phyloP scores from a whole-genome alignment of 1,140 invertebrate species.

The Drosophila nannoptera region DNA sequence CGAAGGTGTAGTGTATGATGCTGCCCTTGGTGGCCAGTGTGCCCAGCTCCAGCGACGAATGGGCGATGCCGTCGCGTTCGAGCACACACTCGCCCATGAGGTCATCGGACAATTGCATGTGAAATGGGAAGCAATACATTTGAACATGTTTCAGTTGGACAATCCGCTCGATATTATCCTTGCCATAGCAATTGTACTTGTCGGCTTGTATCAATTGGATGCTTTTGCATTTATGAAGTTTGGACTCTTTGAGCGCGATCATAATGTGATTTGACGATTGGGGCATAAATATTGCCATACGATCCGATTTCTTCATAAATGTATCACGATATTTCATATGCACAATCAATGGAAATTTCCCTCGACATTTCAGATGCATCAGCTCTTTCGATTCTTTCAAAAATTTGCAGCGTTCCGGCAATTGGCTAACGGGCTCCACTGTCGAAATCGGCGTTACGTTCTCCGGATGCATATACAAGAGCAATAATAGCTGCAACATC shows the following conservation, averaged over 20 bases:
- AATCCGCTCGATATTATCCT: background rate
- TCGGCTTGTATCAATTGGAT: conserved; percentile 24
- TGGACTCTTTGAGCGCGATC: conserved; percentile 42
- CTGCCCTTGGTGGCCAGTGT: conserved; percentile 18
- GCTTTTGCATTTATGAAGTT: conserved; percentile 26
- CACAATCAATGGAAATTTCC: conserved; percentile 35
- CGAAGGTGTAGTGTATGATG: conserved; percentile 50
- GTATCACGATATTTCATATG: conserved; percentile 56
- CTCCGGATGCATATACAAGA: background rate
- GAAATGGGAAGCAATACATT: conserved; percentile 64
- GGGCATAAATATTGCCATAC: conserved; percentile 43
- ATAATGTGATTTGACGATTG: conserved; percentile 22
- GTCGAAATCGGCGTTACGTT: background rate
- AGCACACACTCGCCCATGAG: conserved; percentile 44
- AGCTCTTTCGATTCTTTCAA: conserved; percentile 2
- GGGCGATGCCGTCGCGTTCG: background rate
- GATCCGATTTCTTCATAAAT: conserved; percentile 36
- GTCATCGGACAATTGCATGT: conserved; percentile 59
- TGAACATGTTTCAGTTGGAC: conserved; percentile 16
- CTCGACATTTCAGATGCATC: conserved; percentile 24
- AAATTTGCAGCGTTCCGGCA: conserved; percentile 45
- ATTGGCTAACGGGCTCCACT: background rate
- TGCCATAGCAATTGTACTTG: conserved; percentile 29
- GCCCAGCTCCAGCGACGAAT: background rate
- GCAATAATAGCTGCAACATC: background rate